Conservation (phyloP, 2,113 vertebrate genomes). For the Suncus etruscus region DNA sequence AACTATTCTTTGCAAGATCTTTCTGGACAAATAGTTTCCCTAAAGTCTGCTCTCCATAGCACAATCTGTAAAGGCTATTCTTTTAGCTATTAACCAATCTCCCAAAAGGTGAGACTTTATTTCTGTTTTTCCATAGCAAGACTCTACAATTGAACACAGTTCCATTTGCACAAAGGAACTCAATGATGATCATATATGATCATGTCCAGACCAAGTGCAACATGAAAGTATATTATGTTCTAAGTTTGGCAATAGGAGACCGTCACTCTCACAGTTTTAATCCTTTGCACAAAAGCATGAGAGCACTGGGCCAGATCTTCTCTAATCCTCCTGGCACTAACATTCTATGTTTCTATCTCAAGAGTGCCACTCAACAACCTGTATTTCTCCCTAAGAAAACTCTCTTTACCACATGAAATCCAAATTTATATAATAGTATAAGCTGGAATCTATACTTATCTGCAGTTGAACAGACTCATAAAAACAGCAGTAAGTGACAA, state of each 20-base stretch:
- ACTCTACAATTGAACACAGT: neutral
- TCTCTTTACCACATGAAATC: neutral
- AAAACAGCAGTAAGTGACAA: neutral
- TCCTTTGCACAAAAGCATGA: neutral
- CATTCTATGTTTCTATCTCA: constrained; percentile 7
- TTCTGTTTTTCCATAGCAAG: neutral
- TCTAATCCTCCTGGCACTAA: constrained; percentile 4
- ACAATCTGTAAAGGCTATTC: neutral
- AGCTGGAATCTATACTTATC: neutral
- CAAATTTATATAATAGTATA: neutral
- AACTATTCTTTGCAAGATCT: constrained; percentile 18
- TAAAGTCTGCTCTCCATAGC: neutral
- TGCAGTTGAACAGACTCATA: neutral
- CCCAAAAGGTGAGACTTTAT: neutral
- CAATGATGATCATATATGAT: neutral
- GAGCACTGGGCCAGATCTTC: neutral
- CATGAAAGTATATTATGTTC: neutral
- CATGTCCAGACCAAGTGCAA: neutral
- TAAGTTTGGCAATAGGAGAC: neutral
- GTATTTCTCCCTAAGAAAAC: neutral
- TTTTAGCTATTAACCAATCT: constrained; percentile 1
- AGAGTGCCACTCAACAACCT: neutral
- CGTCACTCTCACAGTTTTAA: neutral
- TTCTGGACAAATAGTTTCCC: neutral
- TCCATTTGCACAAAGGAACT: neutral